Base-by-base conservation (phyloP, 2,888 invertebrate species). In the Choreutis nemorana region DNA sequence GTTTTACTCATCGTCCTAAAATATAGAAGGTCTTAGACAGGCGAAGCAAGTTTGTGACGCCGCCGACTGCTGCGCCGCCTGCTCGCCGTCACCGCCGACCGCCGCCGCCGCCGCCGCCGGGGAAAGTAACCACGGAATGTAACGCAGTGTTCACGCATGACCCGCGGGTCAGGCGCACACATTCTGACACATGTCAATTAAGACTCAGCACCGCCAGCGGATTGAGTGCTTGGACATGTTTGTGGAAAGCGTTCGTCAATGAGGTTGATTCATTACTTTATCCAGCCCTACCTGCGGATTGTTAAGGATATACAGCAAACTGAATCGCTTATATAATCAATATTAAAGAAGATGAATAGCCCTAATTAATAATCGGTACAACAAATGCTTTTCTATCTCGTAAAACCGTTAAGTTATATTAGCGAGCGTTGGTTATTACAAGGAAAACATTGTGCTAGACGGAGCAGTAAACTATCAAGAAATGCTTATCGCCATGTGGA, bases 101-200 rank as follows among this genome's bases (percentile, higher is more conserved):
- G n/a, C n/a, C n/a, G n/a, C n/a, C n/a, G n/a, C n/a, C n/a, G n/a
- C n/a, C 13, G 7, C 11, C 37, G 33, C 34, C 39, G 45, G 72
- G 61, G 77, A 75, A 78, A 78, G 77, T 75, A 60, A 57, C 50
- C 51, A 47, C 47, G 60, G 68, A 65, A 64, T 64, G 63, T 55
- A 50, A 64, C 63, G 62, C 59, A 66, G 56, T 62, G 62, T 68
- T 68, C 70, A 70, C 71, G 66, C 64, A 57, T 68, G 77, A 77
- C 75, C 77, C 41, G 31, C 41, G 46, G 77, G 77, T 77, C 77
- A 71, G 55, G 56, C 50, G 68, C 56, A 62, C 67, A 68, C 63
- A 68, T 65, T 68, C 73, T 75, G 77, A 75, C 77, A 77, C 63
- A 71, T 75, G 77, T 78, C 77, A 78, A 78, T 77, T 77, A 78